Base-by-base conservation (phyloP, 2,797 vertebrate species). In the Darevskia nairensis region DNA sequence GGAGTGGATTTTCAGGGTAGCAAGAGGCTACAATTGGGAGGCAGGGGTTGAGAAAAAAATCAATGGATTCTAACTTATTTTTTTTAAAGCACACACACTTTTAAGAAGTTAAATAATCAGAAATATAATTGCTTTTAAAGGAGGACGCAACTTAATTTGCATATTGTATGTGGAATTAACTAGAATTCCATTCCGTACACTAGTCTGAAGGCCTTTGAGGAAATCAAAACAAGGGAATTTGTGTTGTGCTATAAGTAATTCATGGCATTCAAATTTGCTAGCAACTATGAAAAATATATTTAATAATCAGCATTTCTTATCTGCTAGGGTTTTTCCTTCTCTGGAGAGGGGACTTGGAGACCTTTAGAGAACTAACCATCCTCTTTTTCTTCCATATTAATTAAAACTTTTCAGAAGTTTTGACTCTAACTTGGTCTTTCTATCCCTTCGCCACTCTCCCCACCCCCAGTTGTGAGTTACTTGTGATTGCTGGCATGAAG, bases 211-310 rank as follows among this genome's bases (percentile, higher is more conserved):
- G 61, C 29, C 84, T 85, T 88, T 88, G 77, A 91, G 86, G 92
- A 61, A 90, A 89, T 6, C 76, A 86, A 86, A 85, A 91, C 84
- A 90, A 86, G 80, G 89, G 91, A 87, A 90, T 91, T 94, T 80
- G 41, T 68, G 17, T 75, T 85, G 50, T 81, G 76, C 3, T 29
- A 0, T 82, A 89, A 90, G 86, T 88, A 84, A 93, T 92, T 93
- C 27, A 87, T 35, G 61, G 66, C 81, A 89, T 94, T 94, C 80
- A 81, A 92, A 78, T 91, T 90, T 92, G 59, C 86, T 90, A 87
- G 82, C 75, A 84, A 86, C 74, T 68, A 74, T 72, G 88, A 92
- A 91, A 93, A 82, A 80, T 32, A 5, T 41, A 89, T 82, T 87
- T 89, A 92, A 91, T 75, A 89, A 88, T 88, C 25, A 90, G 86